Percentiles rank a stretch among this genome's conserved stretches.
These are phyloP conservation scores for Ciconia maguari DNA, from an alignment of 2,113 vertebrate genomes.

Conservation along the genomic window DNA sequence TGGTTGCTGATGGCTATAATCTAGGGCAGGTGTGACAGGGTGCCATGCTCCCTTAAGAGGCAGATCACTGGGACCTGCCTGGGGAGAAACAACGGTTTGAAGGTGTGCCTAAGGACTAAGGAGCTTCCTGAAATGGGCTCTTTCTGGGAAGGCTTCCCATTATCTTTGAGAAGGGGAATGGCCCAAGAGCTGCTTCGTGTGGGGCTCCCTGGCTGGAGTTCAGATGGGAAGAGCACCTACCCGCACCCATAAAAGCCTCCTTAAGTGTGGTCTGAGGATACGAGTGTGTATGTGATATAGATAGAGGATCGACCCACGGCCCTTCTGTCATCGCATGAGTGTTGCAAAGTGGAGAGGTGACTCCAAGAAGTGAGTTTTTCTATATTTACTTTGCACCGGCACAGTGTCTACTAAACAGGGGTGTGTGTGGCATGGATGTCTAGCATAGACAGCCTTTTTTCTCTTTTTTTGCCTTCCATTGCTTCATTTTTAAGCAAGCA, in stretches of 20 bases:
- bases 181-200: rapidly evolving
- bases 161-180: neutral
- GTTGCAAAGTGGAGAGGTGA: neutral
- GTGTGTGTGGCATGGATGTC: rapidly evolving
- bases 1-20: neutral
- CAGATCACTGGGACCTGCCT: rapidly evolving
- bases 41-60: neutral
- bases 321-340: rapidly evolving
- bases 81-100: rapidly evolving
- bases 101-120: neutral
- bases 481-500: neutral
- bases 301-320: rapidly evolving
- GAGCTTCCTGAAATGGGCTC: rapidly evolving
- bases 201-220: neutral
- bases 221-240: rapidly evolving
- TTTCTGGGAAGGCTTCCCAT: neutral
- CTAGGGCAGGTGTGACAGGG: neutral
- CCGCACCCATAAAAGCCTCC: rapidly evolving
- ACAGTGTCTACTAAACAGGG: neutral
- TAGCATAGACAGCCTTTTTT: neutral
- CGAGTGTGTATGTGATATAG: rapidly evolving
- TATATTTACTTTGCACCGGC: neutral
- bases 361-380: neutral
- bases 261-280: neutral
- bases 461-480: neutral